Evolutionary conservation across 2,113 vertebrate species (phyloP).

Genomic region (Nerophis lumbriciformis): DNA sequence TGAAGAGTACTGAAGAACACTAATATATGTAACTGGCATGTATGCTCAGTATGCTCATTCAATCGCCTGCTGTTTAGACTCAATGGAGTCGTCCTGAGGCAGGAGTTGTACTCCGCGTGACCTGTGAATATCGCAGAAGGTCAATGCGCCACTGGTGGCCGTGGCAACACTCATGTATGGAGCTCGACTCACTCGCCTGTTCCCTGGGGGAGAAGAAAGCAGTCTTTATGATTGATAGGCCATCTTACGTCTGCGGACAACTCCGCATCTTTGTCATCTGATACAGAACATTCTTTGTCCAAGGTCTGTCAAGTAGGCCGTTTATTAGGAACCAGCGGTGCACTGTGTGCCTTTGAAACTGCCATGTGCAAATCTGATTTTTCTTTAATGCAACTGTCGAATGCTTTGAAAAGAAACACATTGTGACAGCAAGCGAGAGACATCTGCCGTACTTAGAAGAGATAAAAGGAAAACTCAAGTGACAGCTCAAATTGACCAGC

Average conservation of each 20-base stretch:
- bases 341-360: background rate
- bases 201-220: conserved; percentile 31
- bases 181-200: conserved; percentile 13
- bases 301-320: conserved; percentile 12
- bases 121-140: conserved; percentile 42
- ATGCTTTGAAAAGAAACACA: background rate
- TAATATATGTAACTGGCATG: conserved; percentile 34
- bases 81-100: conserved; percentile 36
- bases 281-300: conserved; percentile 25
- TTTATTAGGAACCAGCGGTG: conserved; percentile 6
- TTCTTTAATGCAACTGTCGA: conserved; percentile 9
- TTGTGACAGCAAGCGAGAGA: background rate
- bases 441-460: conserved; percentile 14
- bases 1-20: background rate
- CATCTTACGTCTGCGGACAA: conserved; percentile 34
- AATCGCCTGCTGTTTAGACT: conserved; percentile 9
- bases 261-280: conserved; percentile 25
- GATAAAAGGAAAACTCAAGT: conserved; percentile 32
- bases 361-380: background rate
- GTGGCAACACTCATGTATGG: conserved; percentile 37
- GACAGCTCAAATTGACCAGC: conserved; percentile 55
- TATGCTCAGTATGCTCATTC: conserved; percentile 30
- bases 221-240: conserved; percentile 41
- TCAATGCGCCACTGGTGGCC: conserved; percentile 44
- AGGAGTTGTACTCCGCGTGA: conserved; percentile 22